Percentiles rank a stretch among this genome's conserved stretches.
Conservation (phyloP, 2,797 vertebrate species). For the Vespertilio murinus region DNA sequence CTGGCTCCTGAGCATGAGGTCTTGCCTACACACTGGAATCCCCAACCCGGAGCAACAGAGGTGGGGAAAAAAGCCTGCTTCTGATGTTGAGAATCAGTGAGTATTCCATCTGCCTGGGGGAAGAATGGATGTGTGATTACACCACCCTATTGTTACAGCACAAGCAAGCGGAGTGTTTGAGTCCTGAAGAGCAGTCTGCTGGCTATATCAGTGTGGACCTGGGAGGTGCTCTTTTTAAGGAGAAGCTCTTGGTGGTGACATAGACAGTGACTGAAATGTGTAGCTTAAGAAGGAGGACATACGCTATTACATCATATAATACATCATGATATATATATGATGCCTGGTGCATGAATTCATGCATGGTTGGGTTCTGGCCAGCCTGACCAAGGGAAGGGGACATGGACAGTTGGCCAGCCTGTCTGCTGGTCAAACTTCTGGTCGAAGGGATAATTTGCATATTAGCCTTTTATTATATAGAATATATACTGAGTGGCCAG, state of each 20-base stretch:
- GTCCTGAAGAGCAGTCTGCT: neutral
- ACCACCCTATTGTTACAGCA: neutral
- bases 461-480: no score
- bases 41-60: neutral
- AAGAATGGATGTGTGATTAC: neutral
- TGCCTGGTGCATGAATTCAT: no score
- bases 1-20: neutral
- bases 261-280: neutral
- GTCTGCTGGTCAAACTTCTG: no score
- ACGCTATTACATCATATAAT: no score
- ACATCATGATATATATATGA: no score
- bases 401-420: no score
- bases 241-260: neutral
- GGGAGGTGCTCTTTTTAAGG: neutral
- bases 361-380: no score
- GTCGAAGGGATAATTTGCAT: no score
- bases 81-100: neutral
- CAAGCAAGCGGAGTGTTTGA: neutral
- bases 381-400: no score
- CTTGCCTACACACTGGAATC: neutral
- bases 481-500: no score
- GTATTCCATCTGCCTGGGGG: neutral
- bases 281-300: no score
- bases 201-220: neutral
- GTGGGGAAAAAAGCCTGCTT: neutral